Evolutionary conservation across 2,797 vertebrate genomes (phyloP).

Genomic region (Rhinella marina): DNA sequence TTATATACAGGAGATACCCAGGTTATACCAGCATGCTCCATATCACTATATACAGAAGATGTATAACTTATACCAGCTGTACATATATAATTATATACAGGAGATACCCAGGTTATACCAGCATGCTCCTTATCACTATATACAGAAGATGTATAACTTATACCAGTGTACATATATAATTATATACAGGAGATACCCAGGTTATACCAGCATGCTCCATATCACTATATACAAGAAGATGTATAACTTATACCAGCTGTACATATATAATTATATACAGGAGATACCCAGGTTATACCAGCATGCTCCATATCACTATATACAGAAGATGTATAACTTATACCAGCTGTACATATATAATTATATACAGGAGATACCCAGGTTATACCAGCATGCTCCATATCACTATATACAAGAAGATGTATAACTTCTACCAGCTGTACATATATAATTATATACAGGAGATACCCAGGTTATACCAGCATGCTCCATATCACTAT

Average conservation of each 20-base stretch:
- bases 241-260: too few species aligned
- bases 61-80: too few species aligned
- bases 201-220: too few species aligned
- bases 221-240: too few species aligned
- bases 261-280: not conserved
- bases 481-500: too few species aligned
- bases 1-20: not conserved
- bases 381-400: not conserved
- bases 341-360: not conserved
- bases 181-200: not conserved
- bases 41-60: not conserved
- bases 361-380: not conserved
- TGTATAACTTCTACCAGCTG: too few species aligned
- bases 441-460: not conserved
- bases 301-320: not conserved
- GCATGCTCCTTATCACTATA: too few species aligned
- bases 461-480: not conserved
- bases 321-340: not conserved
- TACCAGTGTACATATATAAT: not conserved
- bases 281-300: constrained; percentile 2
- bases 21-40: not conserved
- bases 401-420: too few species aligned
- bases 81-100: not conserved
- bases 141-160: too few species aligned
- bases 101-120: not conserved